Conservation (phyloP, 2,888 invertebrate genomes). For the Brachyptera risi region DNA sequence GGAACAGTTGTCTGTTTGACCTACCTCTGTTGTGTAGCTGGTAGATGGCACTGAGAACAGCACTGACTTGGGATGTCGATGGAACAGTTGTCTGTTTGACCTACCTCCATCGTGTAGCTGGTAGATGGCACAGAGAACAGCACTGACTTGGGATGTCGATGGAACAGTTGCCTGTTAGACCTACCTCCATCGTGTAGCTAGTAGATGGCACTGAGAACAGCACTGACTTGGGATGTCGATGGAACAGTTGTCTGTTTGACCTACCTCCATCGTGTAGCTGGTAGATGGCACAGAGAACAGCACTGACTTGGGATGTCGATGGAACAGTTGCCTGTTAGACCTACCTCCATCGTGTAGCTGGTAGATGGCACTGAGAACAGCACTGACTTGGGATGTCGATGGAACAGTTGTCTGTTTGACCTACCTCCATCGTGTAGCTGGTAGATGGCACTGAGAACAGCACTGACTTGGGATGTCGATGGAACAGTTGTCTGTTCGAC, state of each 20-base stretch:
- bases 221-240: conserved; percentile 36
- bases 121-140: conserved; percentile 19
- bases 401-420: not conserved
- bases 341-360: conserved; percentile 4
- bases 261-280: conserved; percentile 4
- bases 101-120: conserved; percentile 4
- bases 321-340: not conserved
- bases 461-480: conserved; percentile 36
- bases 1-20: too few relatives aligned
- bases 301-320: conserved; percentile 36
- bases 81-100: not conserved
- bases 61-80: too few relatives aligned
- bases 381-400: conserved; percentile 36
- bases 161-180: not conserved
- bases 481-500: too few relatives aligned
- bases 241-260: not conserved
- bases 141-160: conserved; percentile 36
- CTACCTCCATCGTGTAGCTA: conserved; percentile 4
- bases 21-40: not conserved
- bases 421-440: conserved; percentile 4
- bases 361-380: conserved; percentile 19
- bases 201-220: conserved; percentile 19
- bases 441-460: conserved; percentile 19
- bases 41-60: conserved; percentile 19
- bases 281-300: conserved; percentile 19